Evolutionary conservation across 2,113 vertebrate genomes (phyloP), one percentile per base, ranked within the genome.

Genomic region (Pandion haliaetus): DNA sequence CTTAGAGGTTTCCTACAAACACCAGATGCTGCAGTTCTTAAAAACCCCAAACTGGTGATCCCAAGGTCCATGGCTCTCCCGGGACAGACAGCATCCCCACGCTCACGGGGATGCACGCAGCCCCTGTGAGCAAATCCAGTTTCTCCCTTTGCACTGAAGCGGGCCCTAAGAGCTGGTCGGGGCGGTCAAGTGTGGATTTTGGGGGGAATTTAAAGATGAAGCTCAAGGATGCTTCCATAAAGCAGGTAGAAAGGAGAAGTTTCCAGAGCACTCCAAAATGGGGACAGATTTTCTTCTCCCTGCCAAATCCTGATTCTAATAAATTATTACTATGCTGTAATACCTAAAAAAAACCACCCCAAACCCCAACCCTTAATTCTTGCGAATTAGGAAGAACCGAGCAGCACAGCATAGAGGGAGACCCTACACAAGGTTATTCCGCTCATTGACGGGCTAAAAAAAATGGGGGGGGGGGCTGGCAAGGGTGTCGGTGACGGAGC

Each of bases 81-180:
- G 12, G 47, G 44, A 34, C 13, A 28, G 17, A 1, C 10, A 13
- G 55, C 32, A 50, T 49, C 26, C 40, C 47, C 2, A 1, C 2
- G 3, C n/a, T 52, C 26, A 3, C 26, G 15, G 38, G 45, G 73
- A 28, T 36, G 5, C 17, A 2, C 1, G 9, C 65, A 25, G 72
- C 25, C 36, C 28, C 16, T 12, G 17, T 0, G 0, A 78, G 29
- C 4, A 28, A 42, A 45, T 8, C 25, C n/a, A 0, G 1, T 14
- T 57, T 78, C 78, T 34, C 36, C 69, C 29, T 50, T 2, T 0
- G 26, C 52, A 16, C 4, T 3, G 0, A 16, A n/a, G 20, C 7
- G 6, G 15, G 25, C 32, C 36, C 31, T 4, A 1, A 28, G 58
- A 24, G 38, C 28, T 6, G 11, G 2, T 3, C 5, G 19, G 83